phyloP scores from a whole-genome alignment of 2,113 vertebrate genomes.

The Prunella fulvescens region DNA sequence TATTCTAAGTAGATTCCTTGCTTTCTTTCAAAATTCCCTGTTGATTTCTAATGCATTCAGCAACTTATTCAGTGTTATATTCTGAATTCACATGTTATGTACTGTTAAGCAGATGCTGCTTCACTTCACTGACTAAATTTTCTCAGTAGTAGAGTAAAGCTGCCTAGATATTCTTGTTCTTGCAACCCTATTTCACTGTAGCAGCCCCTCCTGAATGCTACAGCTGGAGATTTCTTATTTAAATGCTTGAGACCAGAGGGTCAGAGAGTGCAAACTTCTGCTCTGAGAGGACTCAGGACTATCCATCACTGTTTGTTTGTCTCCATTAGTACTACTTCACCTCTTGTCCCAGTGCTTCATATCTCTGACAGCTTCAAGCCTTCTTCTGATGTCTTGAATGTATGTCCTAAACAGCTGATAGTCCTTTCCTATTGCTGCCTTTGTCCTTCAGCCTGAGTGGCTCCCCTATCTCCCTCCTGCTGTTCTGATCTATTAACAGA shows the following conservation, averaged over 20 bases:
- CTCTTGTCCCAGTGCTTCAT: neutral
- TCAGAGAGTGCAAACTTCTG: neutral
- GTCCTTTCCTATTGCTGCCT: neutral
- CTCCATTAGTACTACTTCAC: neutral
- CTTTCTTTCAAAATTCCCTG: neutral
- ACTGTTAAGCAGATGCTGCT: neutral
- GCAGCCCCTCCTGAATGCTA: neutral
- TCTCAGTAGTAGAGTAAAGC: neutral
- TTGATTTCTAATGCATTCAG: neutral
- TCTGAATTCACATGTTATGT: neutral
- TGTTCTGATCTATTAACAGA: neutral
- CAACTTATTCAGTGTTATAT: neutral
- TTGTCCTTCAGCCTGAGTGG: neutral
- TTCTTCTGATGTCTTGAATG: neutral
- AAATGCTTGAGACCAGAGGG: neutral
- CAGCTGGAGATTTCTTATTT: neutral
- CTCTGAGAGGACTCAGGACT: neutral
- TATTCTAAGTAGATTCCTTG: neutral
- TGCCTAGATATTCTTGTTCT: neutral
- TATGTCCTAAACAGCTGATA: neutral
- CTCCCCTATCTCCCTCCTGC: neutral
- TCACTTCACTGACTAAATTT: neutral
- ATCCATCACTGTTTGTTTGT: neutral
- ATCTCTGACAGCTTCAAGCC: neutral
- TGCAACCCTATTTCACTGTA: neutral